Conservation (phyloP, 2,113 vertebrate genomes). For the Erythrolamprus reginae region DNA sequence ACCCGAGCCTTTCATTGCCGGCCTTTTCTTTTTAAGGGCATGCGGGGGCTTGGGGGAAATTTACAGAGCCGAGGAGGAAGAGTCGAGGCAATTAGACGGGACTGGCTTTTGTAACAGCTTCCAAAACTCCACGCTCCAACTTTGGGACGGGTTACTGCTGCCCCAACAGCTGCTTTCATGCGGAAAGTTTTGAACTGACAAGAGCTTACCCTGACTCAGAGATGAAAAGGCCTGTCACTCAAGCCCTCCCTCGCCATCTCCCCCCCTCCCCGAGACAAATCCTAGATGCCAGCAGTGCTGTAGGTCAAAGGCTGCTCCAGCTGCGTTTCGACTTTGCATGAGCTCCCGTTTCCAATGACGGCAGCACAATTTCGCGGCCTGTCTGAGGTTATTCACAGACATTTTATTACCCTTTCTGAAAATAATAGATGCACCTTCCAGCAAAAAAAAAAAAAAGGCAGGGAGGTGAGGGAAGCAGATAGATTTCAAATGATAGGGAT, state of each 20-base stretch:
- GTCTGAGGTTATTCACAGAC: not conserved
- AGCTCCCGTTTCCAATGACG: not conserved
- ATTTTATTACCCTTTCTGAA: not conserved
- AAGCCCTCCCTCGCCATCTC: no score
- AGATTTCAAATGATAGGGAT: not conserved
- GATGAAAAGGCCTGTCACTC: not conserved
- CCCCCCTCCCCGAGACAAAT: not conserved
- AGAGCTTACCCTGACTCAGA: rapidly evolving
- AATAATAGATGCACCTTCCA: not conserved
- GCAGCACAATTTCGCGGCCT: not conserved
- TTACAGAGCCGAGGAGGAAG: not conserved
- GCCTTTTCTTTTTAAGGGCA: conserved; percentile 19
- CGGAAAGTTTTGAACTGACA: not conserved
- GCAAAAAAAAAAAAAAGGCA: not conserved
- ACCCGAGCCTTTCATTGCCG: not conserved
- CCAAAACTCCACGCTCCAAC: not conserved
- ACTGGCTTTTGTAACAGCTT: not conserved
- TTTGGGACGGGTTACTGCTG: not conserved
- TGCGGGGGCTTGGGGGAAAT: not conserved
- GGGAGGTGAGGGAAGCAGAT: not conserved
- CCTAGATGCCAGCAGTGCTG: not conserved
- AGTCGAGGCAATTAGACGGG: not conserved
- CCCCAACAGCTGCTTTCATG: not conserved
- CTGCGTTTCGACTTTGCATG: not conserved
- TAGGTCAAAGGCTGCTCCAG: not conserved